phyloP scores from a whole-genome alignment of 2,888 invertebrate species.

The Sabatieria punctata region DNA sequence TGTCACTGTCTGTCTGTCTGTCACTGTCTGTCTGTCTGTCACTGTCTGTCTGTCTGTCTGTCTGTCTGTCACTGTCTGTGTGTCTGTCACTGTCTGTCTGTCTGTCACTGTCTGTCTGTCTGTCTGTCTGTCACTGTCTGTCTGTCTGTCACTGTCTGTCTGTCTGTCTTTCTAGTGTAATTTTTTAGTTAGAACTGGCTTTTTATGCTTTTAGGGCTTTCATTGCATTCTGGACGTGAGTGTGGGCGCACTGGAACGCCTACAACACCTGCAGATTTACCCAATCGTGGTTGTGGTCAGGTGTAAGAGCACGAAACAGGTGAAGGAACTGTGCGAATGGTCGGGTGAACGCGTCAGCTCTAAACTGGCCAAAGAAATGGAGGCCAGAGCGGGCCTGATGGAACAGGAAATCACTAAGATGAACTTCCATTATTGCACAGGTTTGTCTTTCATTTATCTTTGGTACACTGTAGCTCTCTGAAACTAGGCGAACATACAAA shows the following conservation, averaged over 20 bases:
- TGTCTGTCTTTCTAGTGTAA: not conserved
- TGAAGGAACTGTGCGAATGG: slow-evolving; percentile 31
- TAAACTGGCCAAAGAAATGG: slow-evolving; percentile 52
- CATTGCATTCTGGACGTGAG: slow-evolving; percentile 87
- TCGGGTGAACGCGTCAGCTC: slow-evolving; percentile 40
- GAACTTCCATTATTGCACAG: slow-evolving; percentile 33
- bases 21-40: not conserved
- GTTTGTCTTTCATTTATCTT: slow-evolving; percentile 48
- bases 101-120: not conserved
- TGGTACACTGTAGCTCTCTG: too few species aligned
- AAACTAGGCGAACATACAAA: too few species aligned
- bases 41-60: not conserved
- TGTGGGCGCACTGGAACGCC: slow-evolving; percentile 68
- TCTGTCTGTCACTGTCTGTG: not conserved
- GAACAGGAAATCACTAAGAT: slow-evolving; percentile 81
- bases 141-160: not conserved
- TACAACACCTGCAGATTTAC: slow-evolving; percentile 73
- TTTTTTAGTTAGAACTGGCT: too few species aligned
- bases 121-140: not conserved
- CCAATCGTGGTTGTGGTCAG: slow-evolving; percentile 85
- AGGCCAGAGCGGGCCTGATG: slow-evolving; percentile 54
- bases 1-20: not conserved
- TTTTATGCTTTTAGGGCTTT: too few species aligned
- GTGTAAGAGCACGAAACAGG: slow-evolving; percentile 89
- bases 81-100: not conserved